Base-by-base conservation (phyloP, 37 sponge, comb jelly and placozoan species). In the Oopsacas minuta region DNA sequence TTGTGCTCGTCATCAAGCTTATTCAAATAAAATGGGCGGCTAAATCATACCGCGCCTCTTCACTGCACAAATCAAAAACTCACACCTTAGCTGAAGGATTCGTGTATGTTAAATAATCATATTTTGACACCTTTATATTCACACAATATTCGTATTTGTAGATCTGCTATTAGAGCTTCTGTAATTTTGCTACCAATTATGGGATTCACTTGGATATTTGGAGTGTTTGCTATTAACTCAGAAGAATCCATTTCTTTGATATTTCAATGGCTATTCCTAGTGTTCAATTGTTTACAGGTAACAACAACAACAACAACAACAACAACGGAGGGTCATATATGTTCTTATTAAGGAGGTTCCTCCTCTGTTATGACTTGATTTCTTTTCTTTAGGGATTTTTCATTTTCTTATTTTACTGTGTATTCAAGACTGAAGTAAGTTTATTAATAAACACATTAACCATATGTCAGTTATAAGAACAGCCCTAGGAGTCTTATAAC, bases 191-290 rank as follows among this genome's bases (percentile, higher is more conserved):
- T 61, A 3, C 75, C 75, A 32, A 61, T 61, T 3, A n/a, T 61
- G 28, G 75, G 75, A 34, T 61, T 61, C 75, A 61, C 75, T 25
- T 61, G 75, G 75, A 61, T 61, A 10, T 61, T 61, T 34, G 75
- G 75, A 61, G 75, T n/a, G 32, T 61, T 61, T 34, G 75, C 75
- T n/a, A 61, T 61, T 34, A 61, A 61, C 22, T 61, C 75, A 3
- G 30, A 5, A 10, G 75, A 61, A 5, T 32, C 75, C 1, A 10
- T n/a, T 7, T 61, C 75, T 34, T 3, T 61, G 28, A 34, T 61
- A 3, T 61, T 61, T 34, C 20, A 61, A 3, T 61, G 75, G 75
- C 75, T 61, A 12, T 61, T 61, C 75, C 28, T 61, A 5, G 32
- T 61, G 3, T 61, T 61, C 75, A 61, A 61, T 34, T 10, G 17